Evolutionary conservation across 92 coral and sea anemone genomes (phyloP).

Genomic region (Zoanthus solanderi): DNA sequence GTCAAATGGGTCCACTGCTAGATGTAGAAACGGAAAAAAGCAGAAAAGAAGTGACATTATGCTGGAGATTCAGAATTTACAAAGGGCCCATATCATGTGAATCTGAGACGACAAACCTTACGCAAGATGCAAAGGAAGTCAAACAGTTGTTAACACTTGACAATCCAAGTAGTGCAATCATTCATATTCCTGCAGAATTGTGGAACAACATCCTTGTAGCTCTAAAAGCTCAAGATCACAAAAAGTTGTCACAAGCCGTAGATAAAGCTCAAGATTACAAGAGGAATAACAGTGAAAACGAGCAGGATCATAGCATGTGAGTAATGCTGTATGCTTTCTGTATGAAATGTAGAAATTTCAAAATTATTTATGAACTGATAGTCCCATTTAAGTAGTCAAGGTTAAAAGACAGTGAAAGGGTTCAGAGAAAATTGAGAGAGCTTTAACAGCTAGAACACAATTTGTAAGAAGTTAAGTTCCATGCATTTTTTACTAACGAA

Average conservation of each 20-base stretch:
- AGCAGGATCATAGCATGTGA: too few species aligned
- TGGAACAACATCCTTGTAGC: conserved; percentile 4
- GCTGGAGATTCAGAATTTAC: conserved; percentile 80
- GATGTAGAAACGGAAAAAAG: conserved; percentile 47
- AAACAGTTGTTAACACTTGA: conserved; percentile 6
- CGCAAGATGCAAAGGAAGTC: not conserved
- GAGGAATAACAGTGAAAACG: not conserved
- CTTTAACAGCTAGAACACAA: too few species aligned
- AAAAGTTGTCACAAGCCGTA: not conserved
- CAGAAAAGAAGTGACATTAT: conserved; percentile 31
- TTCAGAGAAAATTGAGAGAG: too few species aligned
- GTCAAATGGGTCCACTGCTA: conserved; percentile 65
- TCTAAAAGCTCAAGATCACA: conserved; percentile 10
- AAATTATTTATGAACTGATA: too few species aligned
- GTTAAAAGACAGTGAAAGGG: too few species aligned
- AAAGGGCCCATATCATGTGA: conserved; percentile 33
- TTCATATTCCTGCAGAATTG: not conserved
- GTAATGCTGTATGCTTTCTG: too few species aligned
- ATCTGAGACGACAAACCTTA: not conserved
- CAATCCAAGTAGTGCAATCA: not conserved
- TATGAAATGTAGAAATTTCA: too few species aligned
- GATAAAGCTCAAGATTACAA: not conserved
- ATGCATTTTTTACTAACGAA: too few species aligned
- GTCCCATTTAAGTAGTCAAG: too few species aligned
- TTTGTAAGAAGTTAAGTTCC: too few species aligned